Evolutionary conservation across 2,113 vertebrate species (phyloP).

Genomic region (Epinephelus moara): DNA sequence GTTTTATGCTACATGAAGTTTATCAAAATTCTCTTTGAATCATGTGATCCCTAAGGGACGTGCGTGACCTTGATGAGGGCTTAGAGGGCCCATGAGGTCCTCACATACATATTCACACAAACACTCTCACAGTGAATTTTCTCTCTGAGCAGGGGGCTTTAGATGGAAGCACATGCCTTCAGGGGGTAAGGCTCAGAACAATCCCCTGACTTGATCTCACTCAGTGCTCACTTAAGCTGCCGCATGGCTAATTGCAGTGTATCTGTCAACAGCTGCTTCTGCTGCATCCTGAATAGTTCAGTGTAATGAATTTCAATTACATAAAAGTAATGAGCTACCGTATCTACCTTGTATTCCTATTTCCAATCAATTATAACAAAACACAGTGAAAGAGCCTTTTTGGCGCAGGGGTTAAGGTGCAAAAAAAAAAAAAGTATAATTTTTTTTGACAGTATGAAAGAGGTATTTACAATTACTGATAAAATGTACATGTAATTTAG

Average conservation of each 20-base stretch:
- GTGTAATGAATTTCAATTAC: too few species aligned
- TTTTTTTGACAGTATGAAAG: too few species aligned
- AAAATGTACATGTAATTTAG: too few species aligned
- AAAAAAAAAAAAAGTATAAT: too few species aligned
- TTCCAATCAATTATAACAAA: too few species aligned
- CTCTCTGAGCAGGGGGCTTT: neutral
- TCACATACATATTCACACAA: neutral
- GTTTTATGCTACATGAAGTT: neutral
- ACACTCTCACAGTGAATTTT: neutral
- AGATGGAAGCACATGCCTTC: neutral
- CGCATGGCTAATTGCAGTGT: too few species aligned
- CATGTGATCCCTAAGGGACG: neutral
- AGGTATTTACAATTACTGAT: too few species aligned
- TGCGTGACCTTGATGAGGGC: constrained; percentile 1
- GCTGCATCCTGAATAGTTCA: constrained; percentile 1
- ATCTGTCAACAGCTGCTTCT: neutral
- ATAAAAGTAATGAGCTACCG: too few species aligned
- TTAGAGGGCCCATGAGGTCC: neutral
- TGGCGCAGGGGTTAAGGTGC: too few species aligned
- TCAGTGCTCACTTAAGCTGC: neutral
- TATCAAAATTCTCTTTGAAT: constrained; percentile 17
- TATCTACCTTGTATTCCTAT: too few species aligned
- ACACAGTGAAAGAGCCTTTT: too few species aligned
- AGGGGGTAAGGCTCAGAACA: constrained; percentile 7
- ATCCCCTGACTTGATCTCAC: constrained; percentile 20